These are phyloP conservation scores for Coregonus clupeaformis DNA, from an alignment of 2,113 vertebrate genomes.

Conservation along the genomic window DNA sequence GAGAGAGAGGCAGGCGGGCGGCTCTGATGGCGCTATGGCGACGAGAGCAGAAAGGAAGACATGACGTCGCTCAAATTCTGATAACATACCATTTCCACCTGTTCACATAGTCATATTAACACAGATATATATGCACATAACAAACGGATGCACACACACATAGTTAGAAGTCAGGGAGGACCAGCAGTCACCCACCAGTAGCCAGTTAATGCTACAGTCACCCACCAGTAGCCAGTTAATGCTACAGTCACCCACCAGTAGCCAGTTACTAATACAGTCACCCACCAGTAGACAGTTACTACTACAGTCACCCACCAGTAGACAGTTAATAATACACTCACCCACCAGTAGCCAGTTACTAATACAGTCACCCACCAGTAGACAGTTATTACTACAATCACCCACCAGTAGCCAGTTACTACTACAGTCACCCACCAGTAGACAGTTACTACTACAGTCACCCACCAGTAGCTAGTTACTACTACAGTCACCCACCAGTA, in stretches of 20 bases:
- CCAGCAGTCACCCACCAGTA: not conserved
- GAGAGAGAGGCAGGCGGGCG: conserved; percentile 39
- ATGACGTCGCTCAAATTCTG: conserved; percentile 30
- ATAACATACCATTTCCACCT: conserved; percentile 11
- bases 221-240: no score
- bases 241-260: no score
- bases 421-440: no score
- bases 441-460: no score
- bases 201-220: no score
- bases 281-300: conserved; percentile 55
- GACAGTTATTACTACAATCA: conserved; percentile 53
- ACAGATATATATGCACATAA: no score
- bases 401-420: conserved; percentile 67
- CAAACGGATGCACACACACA: not conserved
- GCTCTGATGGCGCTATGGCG: conserved; percentile 4
- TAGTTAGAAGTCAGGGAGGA: not conserved
- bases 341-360: no score
- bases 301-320: conserved; percentile 58
- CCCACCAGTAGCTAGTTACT: no score
- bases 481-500: no score
- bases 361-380: conserved; percentile 19
- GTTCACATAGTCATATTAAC: no score
- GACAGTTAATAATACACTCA: conserved; percentile 42
- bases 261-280: no score
- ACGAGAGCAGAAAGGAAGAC: no score